phyloP scores from a whole-genome alignment of 2,797 vertebrate genomes.

The Brotula barbata region DNA sequence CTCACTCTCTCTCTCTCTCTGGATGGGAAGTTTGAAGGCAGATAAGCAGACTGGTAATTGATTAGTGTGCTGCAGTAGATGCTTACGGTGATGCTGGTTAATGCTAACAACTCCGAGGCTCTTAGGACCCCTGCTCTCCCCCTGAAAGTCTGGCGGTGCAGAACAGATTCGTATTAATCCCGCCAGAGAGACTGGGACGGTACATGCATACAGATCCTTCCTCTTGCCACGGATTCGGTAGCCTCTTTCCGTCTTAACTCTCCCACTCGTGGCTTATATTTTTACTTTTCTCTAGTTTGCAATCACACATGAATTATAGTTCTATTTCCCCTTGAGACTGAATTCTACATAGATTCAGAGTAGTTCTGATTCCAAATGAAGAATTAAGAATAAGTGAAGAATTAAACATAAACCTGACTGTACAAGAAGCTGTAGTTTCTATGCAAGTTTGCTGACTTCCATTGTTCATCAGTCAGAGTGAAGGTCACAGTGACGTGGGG shows the following conservation, averaged over 20 bases:
- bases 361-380: conserved; percentile 17
- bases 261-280: conserved; percentile 15
- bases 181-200: conserved; percentile 54
- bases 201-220: conserved; percentile 22
- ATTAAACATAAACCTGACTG: conserved; percentile 25
- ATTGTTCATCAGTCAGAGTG: conserved; percentile 26
- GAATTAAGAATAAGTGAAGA: too few relatives aligned
- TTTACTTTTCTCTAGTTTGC: conserved; percentile 4
- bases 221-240: conserved; percentile 32
- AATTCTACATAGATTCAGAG: conserved; percentile 21
- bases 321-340: too few relatives aligned
- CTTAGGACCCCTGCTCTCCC: conserved; percentile 49
- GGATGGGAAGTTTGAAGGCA: conserved; percentile 41
- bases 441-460: too few relatives aligned
- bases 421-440: conserved; percentile 1
- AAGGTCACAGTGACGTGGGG: conserved; percentile 34
- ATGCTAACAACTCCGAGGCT: conserved; percentile 60
- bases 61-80: conserved; percentile 57
- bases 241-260: conserved; percentile 7
- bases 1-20: conserved; percentile 2
- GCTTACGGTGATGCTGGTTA: conserved; percentile 56
- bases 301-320: too few relatives aligned
- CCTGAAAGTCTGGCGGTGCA: conserved; percentile 50
- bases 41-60: conserved; percentile 62
- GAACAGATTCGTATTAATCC: conserved; percentile 68